Conservation (phyloP, 2,113 vertebrate genomes). For the Alouatta palliata region DNA sequence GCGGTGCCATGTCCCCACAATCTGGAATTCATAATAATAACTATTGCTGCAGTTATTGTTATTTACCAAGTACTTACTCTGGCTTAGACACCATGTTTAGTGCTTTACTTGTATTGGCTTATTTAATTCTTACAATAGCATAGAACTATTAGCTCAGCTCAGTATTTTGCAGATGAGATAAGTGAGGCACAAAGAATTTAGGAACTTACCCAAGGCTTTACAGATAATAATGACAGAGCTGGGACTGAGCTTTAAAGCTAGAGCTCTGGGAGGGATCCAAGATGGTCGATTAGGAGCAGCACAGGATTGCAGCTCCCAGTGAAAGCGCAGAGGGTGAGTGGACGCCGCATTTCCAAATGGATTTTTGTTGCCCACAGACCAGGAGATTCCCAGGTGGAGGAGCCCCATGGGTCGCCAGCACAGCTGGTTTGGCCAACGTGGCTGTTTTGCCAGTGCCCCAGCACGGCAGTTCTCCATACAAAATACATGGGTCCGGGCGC, state of each 20-base stretch:
- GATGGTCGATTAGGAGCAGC: too few species aligned
- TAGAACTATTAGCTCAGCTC: not conserved
- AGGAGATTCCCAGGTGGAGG: too few species aligned
- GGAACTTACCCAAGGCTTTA: not conserved
- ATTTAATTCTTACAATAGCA: not conserved
- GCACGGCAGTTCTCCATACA: too few species aligned
- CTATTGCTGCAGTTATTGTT: not conserved
- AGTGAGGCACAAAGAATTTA: constrained; percentile 12
- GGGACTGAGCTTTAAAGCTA: not conserved
- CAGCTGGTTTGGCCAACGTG: too few species aligned
- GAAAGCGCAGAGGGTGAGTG: too few species aligned
- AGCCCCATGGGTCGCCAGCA: too few species aligned
- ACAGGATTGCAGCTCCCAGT: too few species aligned
- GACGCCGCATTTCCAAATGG: too few species aligned
- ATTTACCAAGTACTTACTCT: not conserved
- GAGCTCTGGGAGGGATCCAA: not conserved
- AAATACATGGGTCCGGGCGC: too few species aligned
- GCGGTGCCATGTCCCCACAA: not conserved
- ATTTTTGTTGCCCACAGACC: too few species aligned
- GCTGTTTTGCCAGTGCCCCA: too few species aligned
- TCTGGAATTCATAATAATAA: not conserved
- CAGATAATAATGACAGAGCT: not conserved
- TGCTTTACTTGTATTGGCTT: not conserved
- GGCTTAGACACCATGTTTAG: not conserved
- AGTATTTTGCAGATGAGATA: not conserved